A percentile compares a stretch with the other conserved stretches of the same genome.
Conservation (phyloP, 1,140 invertebrate species). For the Ceratosolen fusciceps region DNA sequence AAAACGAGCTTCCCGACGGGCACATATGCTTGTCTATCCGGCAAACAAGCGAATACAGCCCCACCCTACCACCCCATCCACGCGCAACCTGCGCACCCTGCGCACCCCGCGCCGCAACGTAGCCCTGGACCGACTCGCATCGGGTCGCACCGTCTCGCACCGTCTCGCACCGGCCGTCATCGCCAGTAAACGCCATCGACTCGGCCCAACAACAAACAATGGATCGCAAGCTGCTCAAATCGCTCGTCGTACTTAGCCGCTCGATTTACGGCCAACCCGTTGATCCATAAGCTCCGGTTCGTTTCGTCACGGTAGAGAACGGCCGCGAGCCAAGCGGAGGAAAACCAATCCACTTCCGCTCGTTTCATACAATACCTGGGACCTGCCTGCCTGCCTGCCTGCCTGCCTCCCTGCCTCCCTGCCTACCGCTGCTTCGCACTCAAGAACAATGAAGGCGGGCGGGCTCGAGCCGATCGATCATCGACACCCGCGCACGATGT, state of each 20-base stretch:
- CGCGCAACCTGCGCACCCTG: too few relatives aligned
- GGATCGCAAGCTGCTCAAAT: not conserved
- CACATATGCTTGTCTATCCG: not conserved
- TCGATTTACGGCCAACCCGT: slow-evolving; percentile 13
- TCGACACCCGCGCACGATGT: slow-evolving; percentile 6
- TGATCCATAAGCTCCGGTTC: slow-evolving; percentile 2
- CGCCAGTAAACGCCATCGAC: too few relatives aligned
- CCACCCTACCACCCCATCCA: too few relatives aligned
- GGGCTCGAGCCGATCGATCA: slow-evolving; percentile 25
- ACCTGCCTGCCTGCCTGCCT: too few relatives aligned
- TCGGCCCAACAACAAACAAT: slow-evolving; percentile 7
- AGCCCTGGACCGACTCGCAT: too few relatives aligned
- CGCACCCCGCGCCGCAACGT: too few relatives aligned
- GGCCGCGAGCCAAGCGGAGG: not conserved
- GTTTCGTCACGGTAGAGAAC: slow-evolving; percentile 8
- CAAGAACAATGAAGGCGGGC: slow-evolving; percentile 25
- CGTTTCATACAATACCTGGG: slow-evolving; percentile 20
- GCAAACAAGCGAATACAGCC: not conserved
- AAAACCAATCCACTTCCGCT: slow-evolving; percentile 42
- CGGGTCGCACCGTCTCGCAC: too few relatives aligned
- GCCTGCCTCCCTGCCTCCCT: too few relatives aligned
- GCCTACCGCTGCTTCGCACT: not conserved
- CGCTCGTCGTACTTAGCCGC: not conserved
- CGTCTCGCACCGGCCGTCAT: too few relatives aligned
- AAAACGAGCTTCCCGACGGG: not conserved